Evolutionary conservation across 2,797 vertebrate species (phyloP).

Genomic region (Etheostoma perlongum): DNA sequence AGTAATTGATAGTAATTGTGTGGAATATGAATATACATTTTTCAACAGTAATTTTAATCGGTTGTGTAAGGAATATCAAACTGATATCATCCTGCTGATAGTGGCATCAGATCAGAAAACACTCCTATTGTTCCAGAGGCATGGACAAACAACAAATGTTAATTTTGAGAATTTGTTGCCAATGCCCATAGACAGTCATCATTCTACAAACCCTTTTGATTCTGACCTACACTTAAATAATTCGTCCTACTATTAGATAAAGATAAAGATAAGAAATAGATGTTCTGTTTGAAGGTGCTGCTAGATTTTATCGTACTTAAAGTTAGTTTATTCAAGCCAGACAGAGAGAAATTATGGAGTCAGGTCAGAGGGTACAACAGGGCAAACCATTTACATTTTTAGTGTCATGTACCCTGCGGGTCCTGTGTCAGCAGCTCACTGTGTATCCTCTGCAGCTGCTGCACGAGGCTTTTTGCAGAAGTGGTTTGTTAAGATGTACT

Average conservation of each 20-base stretch:
- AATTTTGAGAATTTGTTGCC: not conserved
- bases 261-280: slow-evolving; percentile 8
- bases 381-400: slow-evolving; percentile 49
- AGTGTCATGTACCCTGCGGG: slow-evolving; percentile 26
- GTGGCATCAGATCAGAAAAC: not conserved
- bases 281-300: not conserved
- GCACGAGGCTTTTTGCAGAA: slow-evolving; percentile 38
- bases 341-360: slow-evolving; percentile 33
- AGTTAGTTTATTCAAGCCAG: slow-evolving; percentile 30
- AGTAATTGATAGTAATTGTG: no score
- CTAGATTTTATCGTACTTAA: slow-evolving; percentile 11
- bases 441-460: slow-evolving; percentile 26
- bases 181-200: not conserved
- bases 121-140: not conserved
- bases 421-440: slow-evolving; percentile 39
- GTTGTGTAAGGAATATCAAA: not conserved
- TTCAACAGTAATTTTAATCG: not conserved
- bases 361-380: slow-evolving; percentile 30
- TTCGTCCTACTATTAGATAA: not conserved
- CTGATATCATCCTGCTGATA: not conserved
- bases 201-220: not conserved
- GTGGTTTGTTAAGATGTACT: slow-evolving; percentile 39
- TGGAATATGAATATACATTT: not conserved
- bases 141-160: not conserved
- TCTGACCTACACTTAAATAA: not conserved